Percentiles rank a stretch among this genome's conserved stretches.
Evolutionary conservation across 2,888 invertebrate species (phyloP).

Genomic region (Idaea straminata): DNA sequence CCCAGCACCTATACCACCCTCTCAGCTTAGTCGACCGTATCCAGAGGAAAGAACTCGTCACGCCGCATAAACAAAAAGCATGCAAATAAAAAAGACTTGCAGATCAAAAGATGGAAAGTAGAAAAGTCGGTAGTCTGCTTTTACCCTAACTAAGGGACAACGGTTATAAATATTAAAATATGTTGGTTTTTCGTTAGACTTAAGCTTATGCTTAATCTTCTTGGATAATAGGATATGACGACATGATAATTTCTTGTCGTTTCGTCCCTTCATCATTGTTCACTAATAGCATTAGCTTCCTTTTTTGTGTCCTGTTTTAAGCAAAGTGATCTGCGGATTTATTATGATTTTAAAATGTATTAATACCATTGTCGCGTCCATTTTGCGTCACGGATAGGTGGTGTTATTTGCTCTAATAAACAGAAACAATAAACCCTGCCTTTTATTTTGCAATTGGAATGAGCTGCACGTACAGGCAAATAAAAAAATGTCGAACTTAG

Average conservation of each 20-base stretch:
- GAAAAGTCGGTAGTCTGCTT: not conserved
- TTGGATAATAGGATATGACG: not conserved
- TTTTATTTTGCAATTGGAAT: too few species aligned
- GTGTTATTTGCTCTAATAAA: too few species aligned
- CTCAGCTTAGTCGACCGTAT: too few species aligned
- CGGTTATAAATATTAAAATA: not conserved
- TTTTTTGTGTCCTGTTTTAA: not conserved
- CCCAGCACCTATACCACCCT: too few species aligned
- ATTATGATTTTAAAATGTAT: not conserved
- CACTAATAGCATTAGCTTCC: not conserved
- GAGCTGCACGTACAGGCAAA: too few species aligned
- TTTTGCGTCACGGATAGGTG: too few species aligned
- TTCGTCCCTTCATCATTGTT: not conserved
- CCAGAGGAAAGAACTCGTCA: too few species aligned
- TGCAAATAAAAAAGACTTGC: too few species aligned
- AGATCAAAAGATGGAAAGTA: not conserved
- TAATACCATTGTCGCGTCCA: too few species aligned
- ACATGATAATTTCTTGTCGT: not conserved
- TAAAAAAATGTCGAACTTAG: too few species aligned
- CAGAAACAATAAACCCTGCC: too few species aligned
- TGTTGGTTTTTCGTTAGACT: not conserved
- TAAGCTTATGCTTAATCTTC: not conserved
- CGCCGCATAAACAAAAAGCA: too few species aligned
- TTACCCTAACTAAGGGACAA: not conserved
- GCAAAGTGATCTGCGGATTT: not conserved